Percentiles rank a stretch among this genome's conserved stretches.
Conservation (phyloP, 2,888 invertebrate species). For the Synergus itoensis region DNA sequence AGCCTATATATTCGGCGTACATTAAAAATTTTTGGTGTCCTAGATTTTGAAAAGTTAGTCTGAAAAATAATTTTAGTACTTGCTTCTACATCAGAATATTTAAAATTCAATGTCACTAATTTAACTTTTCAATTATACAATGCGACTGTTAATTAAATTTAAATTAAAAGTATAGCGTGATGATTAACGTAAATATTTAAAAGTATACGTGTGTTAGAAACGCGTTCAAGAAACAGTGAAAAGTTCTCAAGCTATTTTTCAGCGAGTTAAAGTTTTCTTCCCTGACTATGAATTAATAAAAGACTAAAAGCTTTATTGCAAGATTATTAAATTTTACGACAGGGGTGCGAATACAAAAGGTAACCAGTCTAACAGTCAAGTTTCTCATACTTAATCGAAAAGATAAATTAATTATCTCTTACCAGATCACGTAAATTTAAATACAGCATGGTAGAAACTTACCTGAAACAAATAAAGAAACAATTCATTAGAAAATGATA, state of each 20-base stretch:
- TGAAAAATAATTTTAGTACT: background rate
- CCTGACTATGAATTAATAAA: conserved; percentile 70
- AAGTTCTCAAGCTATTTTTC: conserved; percentile 56
- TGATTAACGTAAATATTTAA: no score
- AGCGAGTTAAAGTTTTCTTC: conserved; percentile 65
- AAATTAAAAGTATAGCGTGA: background rate
- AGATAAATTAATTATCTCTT: background rate
- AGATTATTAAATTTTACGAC: conserved; percentile 64
- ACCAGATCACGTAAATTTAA: background rate
- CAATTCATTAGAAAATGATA: background rate
- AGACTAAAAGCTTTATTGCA: conserved; percentile 71
- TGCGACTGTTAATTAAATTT: no score
- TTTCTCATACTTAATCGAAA: background rate
- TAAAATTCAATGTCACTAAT: background rate
- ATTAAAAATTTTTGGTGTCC: background rate
- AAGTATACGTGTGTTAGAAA: background rate
- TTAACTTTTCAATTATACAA: background rate
- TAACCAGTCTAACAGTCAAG: conserved; percentile 49
- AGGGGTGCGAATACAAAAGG: conserved; percentile 43
- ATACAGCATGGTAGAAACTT: background rate
- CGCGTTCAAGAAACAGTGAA: background rate
- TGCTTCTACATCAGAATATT: background rate
- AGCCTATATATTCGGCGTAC: background rate
- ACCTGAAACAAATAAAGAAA: background rate
- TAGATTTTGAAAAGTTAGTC: background rate